phyloP scores from a whole-genome alignment of 2,797 vertebrate species.

The Toxotes lorentzi region DNA sequence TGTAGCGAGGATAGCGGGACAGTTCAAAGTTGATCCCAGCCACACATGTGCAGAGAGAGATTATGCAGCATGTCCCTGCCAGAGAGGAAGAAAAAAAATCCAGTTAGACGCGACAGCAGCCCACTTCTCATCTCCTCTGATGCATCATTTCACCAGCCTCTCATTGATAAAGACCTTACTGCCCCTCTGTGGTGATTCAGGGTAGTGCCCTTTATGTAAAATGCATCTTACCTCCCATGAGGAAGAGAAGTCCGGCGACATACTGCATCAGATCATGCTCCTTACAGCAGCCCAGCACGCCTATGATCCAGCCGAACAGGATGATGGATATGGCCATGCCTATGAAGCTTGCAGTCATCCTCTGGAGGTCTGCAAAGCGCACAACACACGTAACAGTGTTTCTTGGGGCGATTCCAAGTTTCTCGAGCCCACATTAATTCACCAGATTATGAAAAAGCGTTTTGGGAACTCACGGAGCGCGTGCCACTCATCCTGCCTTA shows the following conservation, averaged over 20 bases:
- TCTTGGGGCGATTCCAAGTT: constrained; percentile 9
- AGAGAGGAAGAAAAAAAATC: constrained; percentile 37
- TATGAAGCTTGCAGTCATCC: constrained; percentile 95
- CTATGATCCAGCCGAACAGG: constrained; percentile 94
- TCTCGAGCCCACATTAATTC: constrained; percentile 10
- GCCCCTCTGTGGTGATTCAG: constrained; percentile 65
- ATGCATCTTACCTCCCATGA: constrained; percentile 93
- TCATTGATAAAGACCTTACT: constrained; percentile 48
- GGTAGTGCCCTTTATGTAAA: constrained; percentile 59
- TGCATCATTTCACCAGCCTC: constrained; percentile 34
- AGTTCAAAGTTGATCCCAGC: constrained; percentile 95
- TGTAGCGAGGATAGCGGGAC: constrained; percentile 92
- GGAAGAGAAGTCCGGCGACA: constrained; percentile 95
- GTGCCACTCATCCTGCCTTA: constrained; percentile 95
- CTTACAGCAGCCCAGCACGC: constrained; percentile 93
- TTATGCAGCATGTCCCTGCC: constrained; percentile 94
- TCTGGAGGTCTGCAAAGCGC: constrained; percentile 87
- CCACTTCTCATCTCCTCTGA: constrained; percentile 37
- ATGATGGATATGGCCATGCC: constrained; percentile 96
- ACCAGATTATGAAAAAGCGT: constrained; percentile 9
- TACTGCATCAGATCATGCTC: constrained; percentile 97
- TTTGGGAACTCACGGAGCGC: constrained; percentile 91
- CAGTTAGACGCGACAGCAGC: constrained; percentile 34
- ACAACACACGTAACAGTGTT: background rate
- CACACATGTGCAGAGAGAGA: constrained; percentile 94